Conservation (phyloP, 2,797 vertebrate species). For the Arrhamphus sclerolepis region DNA sequence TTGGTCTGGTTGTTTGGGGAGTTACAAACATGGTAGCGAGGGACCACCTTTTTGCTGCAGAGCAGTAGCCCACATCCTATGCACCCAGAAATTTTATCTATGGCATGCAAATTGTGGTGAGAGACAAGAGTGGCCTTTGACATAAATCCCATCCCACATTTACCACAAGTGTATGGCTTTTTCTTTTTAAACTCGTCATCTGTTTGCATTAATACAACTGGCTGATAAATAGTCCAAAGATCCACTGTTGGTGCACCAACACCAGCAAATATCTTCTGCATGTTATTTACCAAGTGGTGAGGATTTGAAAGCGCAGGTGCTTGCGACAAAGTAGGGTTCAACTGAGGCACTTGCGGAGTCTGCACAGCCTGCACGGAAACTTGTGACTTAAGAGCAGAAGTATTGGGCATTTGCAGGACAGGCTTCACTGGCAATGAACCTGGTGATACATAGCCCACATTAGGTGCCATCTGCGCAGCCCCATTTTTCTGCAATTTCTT, state of each 20-base stretch:
- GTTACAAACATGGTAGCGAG: slow-evolving; percentile 72
- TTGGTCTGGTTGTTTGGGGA: slow-evolving; percentile 39
- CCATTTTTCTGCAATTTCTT: slow-evolving; percentile 58
- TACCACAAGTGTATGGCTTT: slow-evolving; percentile 63
- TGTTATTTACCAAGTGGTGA: not conserved
- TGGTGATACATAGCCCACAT: not conserved
- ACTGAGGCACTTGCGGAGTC: slow-evolving; percentile 54
- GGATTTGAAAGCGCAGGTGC: slow-evolving; percentile 25
- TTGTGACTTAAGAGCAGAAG: slow-evolving; percentile 17
- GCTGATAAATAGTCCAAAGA: slow-evolving; percentile 77
- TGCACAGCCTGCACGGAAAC: slow-evolving; percentile 5
- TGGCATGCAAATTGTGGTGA: slow-evolving; percentile 64
- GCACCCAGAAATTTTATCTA: slow-evolving; percentile 73
- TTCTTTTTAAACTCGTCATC: slow-evolving; percentile 33
- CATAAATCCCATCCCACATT: slow-evolving; percentile 66
- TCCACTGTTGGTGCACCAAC: slow-evolving; percentile 71
- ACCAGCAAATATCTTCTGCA: slow-evolving; percentile 46
- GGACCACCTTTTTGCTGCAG: slow-evolving; percentile 68
- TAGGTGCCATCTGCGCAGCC: slow-evolving; percentile 52
- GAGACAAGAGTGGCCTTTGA: slow-evolving; percentile 54
- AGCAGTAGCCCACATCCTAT: slow-evolving; percentile 76
- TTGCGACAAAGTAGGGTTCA: slow-evolving; percentile 17
- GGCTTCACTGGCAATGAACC: slow-evolving; percentile 12
- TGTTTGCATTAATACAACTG: slow-evolving; percentile 67
- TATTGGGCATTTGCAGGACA: slow-evolving; percentile 6